phyloP scores from a whole-genome alignment of 2,113 vertebrate species.

The Hydrolagus affinis region DNA sequence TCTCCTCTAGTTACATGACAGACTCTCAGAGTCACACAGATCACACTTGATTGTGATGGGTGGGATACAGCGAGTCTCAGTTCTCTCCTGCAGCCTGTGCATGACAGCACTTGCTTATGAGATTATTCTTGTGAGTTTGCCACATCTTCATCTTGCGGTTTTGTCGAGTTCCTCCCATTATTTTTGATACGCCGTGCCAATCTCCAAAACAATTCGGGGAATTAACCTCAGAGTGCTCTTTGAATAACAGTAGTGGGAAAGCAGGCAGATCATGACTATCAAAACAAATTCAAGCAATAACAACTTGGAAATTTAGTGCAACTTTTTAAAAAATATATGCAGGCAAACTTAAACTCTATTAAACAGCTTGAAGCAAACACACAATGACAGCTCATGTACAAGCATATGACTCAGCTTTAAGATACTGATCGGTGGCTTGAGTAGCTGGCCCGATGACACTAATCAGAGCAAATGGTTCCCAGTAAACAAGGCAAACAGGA shows the following conservation, averaged over 20 bases:
- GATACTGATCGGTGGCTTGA: not conserved
- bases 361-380: not conserved
- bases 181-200: not conserved
- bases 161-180: not conserved
- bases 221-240: not conserved
- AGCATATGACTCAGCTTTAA: not conserved
- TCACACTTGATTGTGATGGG: not conserved
- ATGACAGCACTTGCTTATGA: not conserved
- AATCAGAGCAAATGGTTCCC: not conserved
- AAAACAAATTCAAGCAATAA: constrained; percentile 1
- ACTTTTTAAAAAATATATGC: not conserved
- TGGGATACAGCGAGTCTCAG: not conserved
- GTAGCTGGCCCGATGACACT: no score
- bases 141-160: not conserved
- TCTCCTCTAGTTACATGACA: not conserved
- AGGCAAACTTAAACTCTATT: not conserved
- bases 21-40: not conserved
- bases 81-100: not conserved
- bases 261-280: not conserved
- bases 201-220: not conserved
- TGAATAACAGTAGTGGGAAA: not conserved
- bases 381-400: not conserved
- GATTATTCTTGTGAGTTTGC: not conserved
- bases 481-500: not conserved
- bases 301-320: not conserved